Conservation (phyloP, 2,113 vertebrate species). For the Myotis lucifugus region DNA sequence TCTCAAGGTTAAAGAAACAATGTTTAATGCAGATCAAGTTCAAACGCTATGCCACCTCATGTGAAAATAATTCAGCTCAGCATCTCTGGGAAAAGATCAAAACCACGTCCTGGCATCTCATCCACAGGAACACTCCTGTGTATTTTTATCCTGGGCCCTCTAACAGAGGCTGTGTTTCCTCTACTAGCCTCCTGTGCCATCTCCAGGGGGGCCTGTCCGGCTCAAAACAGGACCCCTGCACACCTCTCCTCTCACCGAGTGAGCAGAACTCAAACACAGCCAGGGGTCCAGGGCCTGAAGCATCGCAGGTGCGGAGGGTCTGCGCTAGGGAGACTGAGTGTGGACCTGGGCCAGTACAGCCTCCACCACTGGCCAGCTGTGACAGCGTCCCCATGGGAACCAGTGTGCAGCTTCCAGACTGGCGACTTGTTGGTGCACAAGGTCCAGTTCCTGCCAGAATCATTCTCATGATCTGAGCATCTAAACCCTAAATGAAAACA, state of each 20-base stretch:
- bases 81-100: background rate
- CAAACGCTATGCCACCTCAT: background rate
- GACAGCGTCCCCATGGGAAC: accelerated
- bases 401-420: background rate
- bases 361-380: accelerated
- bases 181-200: background rate
- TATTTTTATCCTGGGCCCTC: background rate
- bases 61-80: background rate
- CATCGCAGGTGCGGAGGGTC: background rate
- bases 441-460: background rate
- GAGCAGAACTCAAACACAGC: background rate
- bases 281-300: background rate
- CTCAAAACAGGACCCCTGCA: background rate
- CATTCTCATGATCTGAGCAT: background rate
- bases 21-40: background rate
- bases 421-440: background rate
- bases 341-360: no score
- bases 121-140: background rate
- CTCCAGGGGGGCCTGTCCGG: background rate
- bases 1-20: background rate
- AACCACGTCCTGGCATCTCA: background rate
- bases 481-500: background rate
- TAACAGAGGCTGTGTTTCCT: background rate
- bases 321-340: accelerated
- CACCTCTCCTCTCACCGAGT: background rate